Base-by-base conservation (phyloP, 2,113 vertebrate genomes). In the Tamias sibiricus region DNA sequence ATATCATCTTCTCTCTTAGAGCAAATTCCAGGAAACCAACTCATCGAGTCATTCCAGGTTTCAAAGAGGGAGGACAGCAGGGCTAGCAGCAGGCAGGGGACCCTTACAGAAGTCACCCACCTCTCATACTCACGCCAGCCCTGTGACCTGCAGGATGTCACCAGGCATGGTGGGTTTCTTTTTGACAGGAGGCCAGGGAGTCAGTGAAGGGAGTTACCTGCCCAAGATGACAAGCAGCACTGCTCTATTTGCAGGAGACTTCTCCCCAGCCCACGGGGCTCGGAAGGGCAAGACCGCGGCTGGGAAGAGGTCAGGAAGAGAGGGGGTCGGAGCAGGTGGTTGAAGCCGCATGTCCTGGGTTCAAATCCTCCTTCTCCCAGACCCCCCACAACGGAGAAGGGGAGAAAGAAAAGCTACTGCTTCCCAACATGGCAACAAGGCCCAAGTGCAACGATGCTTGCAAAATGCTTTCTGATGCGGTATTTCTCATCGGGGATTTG, bases 91-190 rank as follows among this genome's bases (percentile, higher is more conserved):
- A 10, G 44, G 30, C n/a, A 57, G 69, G 35, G 6, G 44, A 71
- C 0, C 1, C 16, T 9, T 62, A 32, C 0, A 0, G 0, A 3
- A 54, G n/a, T 5, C 68, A 20, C 26, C 57, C 10, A 3, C 8
- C 44, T 9, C 8, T 52, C 2, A 0, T 2, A 44, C 52, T 52
- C 22, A 8, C 40, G 14, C 14, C 17, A 3, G 37, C 57, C 40
- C 26, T 32, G 5, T 9, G 10, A 86, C 5, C 47, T 62, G 64
- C 6, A 13, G 35, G 8, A 40, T 8, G 6, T 66, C 14, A 35
- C 4, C 72, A 32, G 6, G 42, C 74, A 13, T 17, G 74, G 74
- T 8, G 42, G 5, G 28, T 16, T 76, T 16, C 14, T 32, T 32
- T 32, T 47, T 32, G 6, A 4, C 9, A 7, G 0, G 1, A 24